Evolutionary conservation across 2,797 vertebrate species (phyloP), one percentile per base, ranked within the genome.

Genomic region (Mastacembelus armatus): DNA sequence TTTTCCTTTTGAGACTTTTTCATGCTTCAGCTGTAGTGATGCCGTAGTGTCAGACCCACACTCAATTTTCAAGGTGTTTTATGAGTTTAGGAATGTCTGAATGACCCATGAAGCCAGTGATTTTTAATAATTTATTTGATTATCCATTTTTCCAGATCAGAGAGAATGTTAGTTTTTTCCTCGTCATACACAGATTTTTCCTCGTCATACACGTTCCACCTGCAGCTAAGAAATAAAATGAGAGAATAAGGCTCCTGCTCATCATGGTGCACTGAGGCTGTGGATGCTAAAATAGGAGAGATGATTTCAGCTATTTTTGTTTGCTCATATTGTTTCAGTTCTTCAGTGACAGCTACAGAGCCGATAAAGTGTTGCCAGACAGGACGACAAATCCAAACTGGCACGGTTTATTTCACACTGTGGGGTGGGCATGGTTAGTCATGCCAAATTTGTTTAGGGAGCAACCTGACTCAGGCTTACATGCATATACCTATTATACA

Each of bases 371-470:
- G 10, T 59, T 66, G 44, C 51, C 38, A 35, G 56, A 55, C 40
- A 50, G 15, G 24, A 81, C 59, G 67, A 58, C 27, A 66, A 67
- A 76, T 60, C 26, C 39, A 55, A 39, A 50, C 55, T 71, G 70
- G 70, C 67, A 72, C 30, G 27, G 49, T 63, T 75, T 68, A 64
- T 18, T 68, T 62, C 42, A 54, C 35, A n/a, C n/a, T n/a, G n/a
- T n/a, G n/a, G n/a, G n/a, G n/a, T n/a, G n/a, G n/a, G n/a, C n/a
- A n/a, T n/a, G n/a, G n/a, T n/a, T n/a, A n/a, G n/a, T n/a, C n/a
- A n/a, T n/a, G n/a, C n/a, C n/a, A n/a, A n/a, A n/a, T n/a, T n/a
- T n/a, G n/a, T n/a, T n/a, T n/a, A n/a, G n/a, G n/a, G n/a, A n/a
- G n/a, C n/a, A n/a, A n/a, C n/a, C n/a, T n/a, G n/a, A n/a, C n/a